Evolutionary conservation across 2,888 invertebrate genomes (phyloP), one percentile per base, ranked within the genome.

Genomic region (Aphidius colemani): DNA sequence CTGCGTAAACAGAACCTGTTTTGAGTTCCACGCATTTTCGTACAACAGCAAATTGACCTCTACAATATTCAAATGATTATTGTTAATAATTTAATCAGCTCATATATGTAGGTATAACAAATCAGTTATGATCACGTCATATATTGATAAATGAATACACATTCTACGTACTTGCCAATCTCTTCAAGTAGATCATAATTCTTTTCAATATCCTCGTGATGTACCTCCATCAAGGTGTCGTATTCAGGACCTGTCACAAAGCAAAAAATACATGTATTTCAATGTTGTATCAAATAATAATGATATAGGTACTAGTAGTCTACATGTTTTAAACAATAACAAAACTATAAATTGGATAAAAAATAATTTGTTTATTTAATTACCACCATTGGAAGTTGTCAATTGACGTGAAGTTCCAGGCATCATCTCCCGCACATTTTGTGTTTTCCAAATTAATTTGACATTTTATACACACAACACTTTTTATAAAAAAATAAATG

Each of bases 41-140:
- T 45, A 89, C 89, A 58, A 87, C 85, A 7, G 89, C 88, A 80
- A 88, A 89, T 79, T 88, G 88, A 57, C 89, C 89, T 78, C 88
- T 89, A 74, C n/a, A 13, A 57, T 30, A 57, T 13, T 30, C 13
- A 40, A 51, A 57, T 48, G 7, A n/a, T 44, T 44, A 44, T 63
- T 7, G 44, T 39, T 39, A n/a, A 18, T 18, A 39, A 46, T 7
- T 8, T 44, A 11, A 51, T 11, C 9, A 30, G 46, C 41, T 40
- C 9, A 8, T 30, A 30, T 30, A 30, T 30, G 13, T 18, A 18
- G 2, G 3, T 30, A 30, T 30, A 5, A 30, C 30, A n/a, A 13
- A 7, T 11, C 48, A 13, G n/a, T 48, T 48, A 11, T 13, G 7
- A 7, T 48, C 48, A 13, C 11, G 1, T 10, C 49, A 55, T 8